Conservation (phyloP, 2,797 vertebrate genomes). For the Coreius guichenoti region DNA sequence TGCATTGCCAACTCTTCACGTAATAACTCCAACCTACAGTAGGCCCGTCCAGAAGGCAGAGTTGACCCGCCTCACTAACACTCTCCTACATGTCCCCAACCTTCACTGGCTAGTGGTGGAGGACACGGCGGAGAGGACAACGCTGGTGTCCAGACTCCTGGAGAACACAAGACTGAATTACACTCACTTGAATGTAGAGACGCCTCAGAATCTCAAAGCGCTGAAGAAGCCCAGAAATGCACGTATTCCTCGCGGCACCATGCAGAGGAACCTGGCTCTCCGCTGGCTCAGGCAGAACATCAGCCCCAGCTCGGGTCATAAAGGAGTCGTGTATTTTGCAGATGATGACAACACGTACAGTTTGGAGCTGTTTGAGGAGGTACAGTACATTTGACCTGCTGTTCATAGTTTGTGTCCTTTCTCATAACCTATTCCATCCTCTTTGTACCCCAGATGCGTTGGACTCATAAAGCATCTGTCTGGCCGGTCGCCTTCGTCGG, state of each 20-base stretch:
- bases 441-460: slow-evolving; percentile 73
- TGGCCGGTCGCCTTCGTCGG: slow-evolving; percentile 92
- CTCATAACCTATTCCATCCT: not conserved
- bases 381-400: slow-evolving; percentile 61
- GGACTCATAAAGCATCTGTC: slow-evolving; percentile 86
- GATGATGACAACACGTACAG: slow-evolving; percentile 98
- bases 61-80: slow-evolving; percentile 81
- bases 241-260: slow-evolving; percentile 78
- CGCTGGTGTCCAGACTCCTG: slow-evolving; percentile 73
- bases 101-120: slow-evolving; percentile 84
- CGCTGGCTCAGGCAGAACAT: slow-evolving; percentile 79
- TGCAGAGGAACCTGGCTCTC: slow-evolving; percentile 81
- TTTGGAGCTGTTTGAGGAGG: slow-evolving; percentile 96
- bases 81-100: slow-evolving; percentile 79
- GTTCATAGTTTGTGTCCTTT: not conserved
- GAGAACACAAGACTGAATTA: slow-evolving; percentile 76
- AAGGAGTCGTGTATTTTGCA: slow-evolving; percentile 92
- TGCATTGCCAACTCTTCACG: slow-evolving; percentile 73
- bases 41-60: slow-evolving; percentile 81
- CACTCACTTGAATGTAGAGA: slow-evolving; percentile 80
- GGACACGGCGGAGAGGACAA: slow-evolving; percentile 71
- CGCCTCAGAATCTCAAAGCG: slow-evolving; percentile 72
- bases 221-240: slow-evolving; percentile 68
- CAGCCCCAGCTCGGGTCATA: slow-evolving; percentile 66
- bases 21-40: slow-evolving; percentile 81